phyloP scores from a whole-genome alignment of 64 coral and sea anemone genomes.

The Trachythela sp. region DNA sequence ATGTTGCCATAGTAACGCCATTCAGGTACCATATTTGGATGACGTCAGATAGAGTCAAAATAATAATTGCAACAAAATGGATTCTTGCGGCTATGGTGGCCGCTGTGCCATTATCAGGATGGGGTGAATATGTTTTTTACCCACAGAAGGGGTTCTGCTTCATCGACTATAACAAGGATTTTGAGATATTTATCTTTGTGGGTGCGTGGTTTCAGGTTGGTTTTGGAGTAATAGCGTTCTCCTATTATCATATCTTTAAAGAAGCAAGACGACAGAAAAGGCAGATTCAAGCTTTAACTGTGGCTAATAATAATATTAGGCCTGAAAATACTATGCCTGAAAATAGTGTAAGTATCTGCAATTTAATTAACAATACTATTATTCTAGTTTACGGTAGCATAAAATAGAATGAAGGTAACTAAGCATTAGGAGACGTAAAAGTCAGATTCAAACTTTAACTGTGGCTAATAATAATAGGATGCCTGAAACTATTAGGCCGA shows the following conservation, averaged over 20 bases:
- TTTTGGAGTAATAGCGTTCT: background rate
- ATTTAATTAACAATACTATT: too few relatives aligned
- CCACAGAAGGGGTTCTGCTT: background rate
- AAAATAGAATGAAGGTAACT: too few relatives aligned
- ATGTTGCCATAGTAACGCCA: background rate
- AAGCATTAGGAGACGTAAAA: too few relatives aligned
- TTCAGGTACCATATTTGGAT: background rate
- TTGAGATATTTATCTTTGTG: background rate
- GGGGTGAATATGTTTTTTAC: background rate
- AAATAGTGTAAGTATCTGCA: background rate
- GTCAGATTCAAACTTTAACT: background rate
- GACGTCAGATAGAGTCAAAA: background rate
- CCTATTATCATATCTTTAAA: slow-evolving; percentile 16
- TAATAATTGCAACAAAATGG: background rate
- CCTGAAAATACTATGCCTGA: background rate
- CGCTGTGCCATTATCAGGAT: background rate
- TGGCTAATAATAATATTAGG: background rate
- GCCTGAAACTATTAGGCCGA: background rate
- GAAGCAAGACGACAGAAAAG: background rate
- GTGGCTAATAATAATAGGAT: background rate
- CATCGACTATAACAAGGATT: background rate
- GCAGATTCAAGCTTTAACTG: background rate
- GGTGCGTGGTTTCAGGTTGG: background rate
- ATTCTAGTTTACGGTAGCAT: too few relatives aligned
- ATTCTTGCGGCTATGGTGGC: background rate